Evolutionary conservation across 2,888 invertebrate genomes (phyloP).

Genomic region (Scaptomyza cyrtandrae): DNA sequence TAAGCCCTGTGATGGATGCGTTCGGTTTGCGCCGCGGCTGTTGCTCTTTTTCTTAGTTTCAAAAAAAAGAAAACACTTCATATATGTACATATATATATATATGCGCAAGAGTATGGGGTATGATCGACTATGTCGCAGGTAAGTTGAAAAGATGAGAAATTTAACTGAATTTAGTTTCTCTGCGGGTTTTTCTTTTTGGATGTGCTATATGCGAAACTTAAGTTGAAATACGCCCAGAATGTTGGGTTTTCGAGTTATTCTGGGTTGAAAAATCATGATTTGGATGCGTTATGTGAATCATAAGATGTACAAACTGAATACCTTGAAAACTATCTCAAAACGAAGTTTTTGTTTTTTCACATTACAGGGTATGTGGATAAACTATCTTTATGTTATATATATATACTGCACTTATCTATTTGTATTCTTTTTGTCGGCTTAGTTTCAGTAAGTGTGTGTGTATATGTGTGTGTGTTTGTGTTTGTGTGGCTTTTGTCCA

Average conservation of each 20-base stretch:
- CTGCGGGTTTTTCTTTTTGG: no score
- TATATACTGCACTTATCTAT: not conserved
- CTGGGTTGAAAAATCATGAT: no score
- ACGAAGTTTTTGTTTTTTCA: no score
- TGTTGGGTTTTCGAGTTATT: no score
- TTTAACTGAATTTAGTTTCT: no score
- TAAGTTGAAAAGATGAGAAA: no score
- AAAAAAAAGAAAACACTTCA: no score
- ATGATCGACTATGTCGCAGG: not conserved
- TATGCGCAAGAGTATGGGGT: not conserved
- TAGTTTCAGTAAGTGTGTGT: slow-evolving; percentile 30
- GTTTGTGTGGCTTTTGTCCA: slow-evolving; percentile 43
- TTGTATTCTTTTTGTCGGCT: slow-evolving; percentile 45
- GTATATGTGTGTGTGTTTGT: not conserved
- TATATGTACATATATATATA: not conserved
- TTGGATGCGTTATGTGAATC: no score
- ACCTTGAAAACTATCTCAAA: no score
- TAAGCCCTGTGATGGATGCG: slow-evolving; percentile 60
- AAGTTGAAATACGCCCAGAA: no score
- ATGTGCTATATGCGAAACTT: no score
- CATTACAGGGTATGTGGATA: not conserved
- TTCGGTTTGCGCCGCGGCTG: slow-evolving; percentile 50
- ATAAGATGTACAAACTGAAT: no score
- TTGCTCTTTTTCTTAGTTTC: slow-evolving; percentile 54
- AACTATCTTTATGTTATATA: not conserved